phyloP scores from a whole-genome alignment of 2,888 invertebrate species.

The Apotomis capreana region DNA sequence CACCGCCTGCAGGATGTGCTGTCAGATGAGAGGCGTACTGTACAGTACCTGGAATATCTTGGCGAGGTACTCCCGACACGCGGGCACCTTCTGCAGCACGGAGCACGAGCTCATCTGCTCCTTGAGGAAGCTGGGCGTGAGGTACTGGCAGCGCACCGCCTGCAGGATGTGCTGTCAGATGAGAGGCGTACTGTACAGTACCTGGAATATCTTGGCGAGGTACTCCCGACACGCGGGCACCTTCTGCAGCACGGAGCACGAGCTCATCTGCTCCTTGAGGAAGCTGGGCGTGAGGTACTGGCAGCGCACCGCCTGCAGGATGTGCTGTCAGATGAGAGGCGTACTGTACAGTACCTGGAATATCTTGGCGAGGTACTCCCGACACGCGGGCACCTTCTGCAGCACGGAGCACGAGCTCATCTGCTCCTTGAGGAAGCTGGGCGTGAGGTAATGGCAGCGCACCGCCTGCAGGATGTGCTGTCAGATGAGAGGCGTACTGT shows the following conservation, averaged over 20 bases:
- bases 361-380: slow-evolving; percentile 94
- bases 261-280: slow-evolving; percentile 94
- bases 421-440: slow-evolving; percentile 94
- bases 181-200: too few species aligned
- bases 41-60: slow-evolving; percentile 89
- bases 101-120: slow-evolving; percentile 96
- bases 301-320: slow-evolving; percentile 94
- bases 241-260: slow-evolving; percentile 93
- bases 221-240: slow-evolving; percentile 95
- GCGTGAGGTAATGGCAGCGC: slow-evolving; percentile 95
- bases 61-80: slow-evolving; percentile 94
- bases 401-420: slow-evolving; percentile 95
- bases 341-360: slow-evolving; percentile 86
- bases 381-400: slow-evolving; percentile 93
- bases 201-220: slow-evolving; percentile 93
- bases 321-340: too few species aligned
- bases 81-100: slow-evolving; percentile 93
- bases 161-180: slow-evolving; percentile 93
- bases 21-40: too few species aligned
- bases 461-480: slow-evolving; percentile 94
- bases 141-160: slow-evolving; percentile 95
- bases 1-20: slow-evolving; percentile 93
- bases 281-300: slow-evolving; percentile 96
- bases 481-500: too few species aligned
- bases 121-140: slow-evolving; percentile 94